Conservation (phyloP, 2,888 invertebrate genomes). For the Lithophane socia region DNA sequence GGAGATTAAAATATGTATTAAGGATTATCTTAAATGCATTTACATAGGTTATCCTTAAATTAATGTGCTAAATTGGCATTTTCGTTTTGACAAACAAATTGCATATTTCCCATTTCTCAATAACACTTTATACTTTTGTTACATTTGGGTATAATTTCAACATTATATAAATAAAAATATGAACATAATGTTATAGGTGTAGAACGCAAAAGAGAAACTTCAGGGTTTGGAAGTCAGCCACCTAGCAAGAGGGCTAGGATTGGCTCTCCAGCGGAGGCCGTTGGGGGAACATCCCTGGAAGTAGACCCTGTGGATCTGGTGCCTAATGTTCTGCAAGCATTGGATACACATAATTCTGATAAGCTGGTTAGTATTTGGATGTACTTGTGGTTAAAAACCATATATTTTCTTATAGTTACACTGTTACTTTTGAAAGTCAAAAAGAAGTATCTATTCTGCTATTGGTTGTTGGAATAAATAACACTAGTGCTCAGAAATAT, state of each 20-base stretch:
- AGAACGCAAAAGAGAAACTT: constrained; percentile 94
- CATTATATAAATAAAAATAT: not conserved
- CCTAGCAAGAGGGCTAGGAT: constrained; percentile 86
- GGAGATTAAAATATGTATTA: not conserved
- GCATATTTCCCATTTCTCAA: not conserved
- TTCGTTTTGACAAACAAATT: not conserved
- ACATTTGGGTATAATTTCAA: not conserved
- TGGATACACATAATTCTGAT: constrained; percentile 95
- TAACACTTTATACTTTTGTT: not conserved
- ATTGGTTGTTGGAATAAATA: not conserved
- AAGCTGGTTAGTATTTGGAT: constrained; percentile 90
- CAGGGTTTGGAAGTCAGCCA: constrained; percentile 90
- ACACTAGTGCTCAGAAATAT: not conserved
- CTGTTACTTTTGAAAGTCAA: no score
- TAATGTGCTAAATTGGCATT: not conserved
- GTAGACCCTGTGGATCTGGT: constrained; percentile 95
- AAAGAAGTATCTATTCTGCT: no score
- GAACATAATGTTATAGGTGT: constrained; percentile 76
- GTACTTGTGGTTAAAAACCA: no score
- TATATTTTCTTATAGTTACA: no score
- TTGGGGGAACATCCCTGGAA: constrained; percentile 92
- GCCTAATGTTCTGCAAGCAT: constrained; percentile 93
- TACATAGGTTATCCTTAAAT: not conserved
- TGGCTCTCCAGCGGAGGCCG: constrained; percentile 86
- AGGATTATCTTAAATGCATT: not conserved